These are phyloP conservation scores for Diabrotica balteata DNA, from an alignment of 2,888 invertebrate species.

Conservation along the genomic window DNA sequence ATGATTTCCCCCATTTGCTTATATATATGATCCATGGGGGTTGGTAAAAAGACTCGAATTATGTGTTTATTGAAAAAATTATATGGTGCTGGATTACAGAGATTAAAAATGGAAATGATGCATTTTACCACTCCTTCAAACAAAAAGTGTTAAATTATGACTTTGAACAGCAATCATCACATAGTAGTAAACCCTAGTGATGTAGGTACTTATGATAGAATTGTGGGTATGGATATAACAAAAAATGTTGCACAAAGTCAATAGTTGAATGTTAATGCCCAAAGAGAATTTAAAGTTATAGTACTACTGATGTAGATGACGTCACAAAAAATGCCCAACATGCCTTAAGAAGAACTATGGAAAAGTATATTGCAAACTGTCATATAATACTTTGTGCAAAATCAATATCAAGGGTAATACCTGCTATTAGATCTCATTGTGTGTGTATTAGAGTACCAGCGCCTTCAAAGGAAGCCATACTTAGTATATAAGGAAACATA, in stretches of 20 bases:
- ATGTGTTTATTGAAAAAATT: conserved; percentile 92
- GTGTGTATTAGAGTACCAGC: conserved; percentile 91
- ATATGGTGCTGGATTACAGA: conserved; percentile 92
- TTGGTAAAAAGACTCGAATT: conserved; percentile 96
- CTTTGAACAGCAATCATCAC: conserved; percentile 88
- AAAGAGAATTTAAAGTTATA: conserved; percentile 96
- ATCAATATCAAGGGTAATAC: conserved; percentile 93
- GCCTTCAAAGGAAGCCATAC: conserved; percentile 81
- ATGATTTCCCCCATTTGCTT: conserved; percentile 97
- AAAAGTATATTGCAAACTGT: conserved; percentile 96
- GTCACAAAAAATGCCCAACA: conserved; percentile 98
- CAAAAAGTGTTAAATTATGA: conserved; percentile 95
- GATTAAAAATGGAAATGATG: conserved; percentile 89
- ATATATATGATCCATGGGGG: conserved; percentile 97
- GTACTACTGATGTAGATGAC: conserved; percentile 91
- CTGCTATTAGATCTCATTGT: conserved; percentile 94
- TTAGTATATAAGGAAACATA: conserved; percentile 68
- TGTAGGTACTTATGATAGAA: conserved; percentile 95
- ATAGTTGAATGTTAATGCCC: conserved; percentile 86
- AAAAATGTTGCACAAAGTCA: conserved; percentile 97
- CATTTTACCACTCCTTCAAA: conserved; percentile 89
- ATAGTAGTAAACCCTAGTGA: conserved; percentile 96
- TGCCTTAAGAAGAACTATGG: conserved; percentile 97
- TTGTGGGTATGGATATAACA: conserved; percentile 96
- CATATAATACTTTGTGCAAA: conserved; percentile 93